Percentiles rank a stretch among this genome's conserved stretches.
These are phyloP conservation scores for Mythimna pallens DNA, from an alignment of 2,888 invertebrate species.

Conservation along the genomic window DNA sequence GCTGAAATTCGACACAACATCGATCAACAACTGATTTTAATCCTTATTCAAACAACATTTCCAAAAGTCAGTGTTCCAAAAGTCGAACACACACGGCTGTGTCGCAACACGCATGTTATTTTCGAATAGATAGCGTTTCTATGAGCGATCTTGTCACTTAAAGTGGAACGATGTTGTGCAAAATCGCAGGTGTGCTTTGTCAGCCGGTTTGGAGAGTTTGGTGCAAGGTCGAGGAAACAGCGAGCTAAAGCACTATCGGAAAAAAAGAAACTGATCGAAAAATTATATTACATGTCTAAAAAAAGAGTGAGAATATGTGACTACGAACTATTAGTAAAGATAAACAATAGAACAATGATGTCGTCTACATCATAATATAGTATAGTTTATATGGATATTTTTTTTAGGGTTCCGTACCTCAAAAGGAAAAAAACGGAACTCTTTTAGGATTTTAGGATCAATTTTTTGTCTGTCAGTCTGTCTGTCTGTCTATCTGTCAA, in stretches of 20 bases:
- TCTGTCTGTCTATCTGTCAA: no score
- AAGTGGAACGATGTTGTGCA: conserved; percentile 67
- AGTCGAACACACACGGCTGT: conserved; percentile 22
- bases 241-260: background rate
- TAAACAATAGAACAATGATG: no score
- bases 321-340: no score
- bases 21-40: conserved; percentile 34
- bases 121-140: conserved; percentile 64
- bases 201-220: conserved; percentile 54
- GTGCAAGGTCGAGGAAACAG: conserved; percentile 8
- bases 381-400: no score
- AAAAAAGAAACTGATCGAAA: no score
- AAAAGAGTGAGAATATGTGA: no score
- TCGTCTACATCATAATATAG: no score
- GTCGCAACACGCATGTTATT: conserved; percentile 64
- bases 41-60: conserved; percentile 33
- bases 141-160: conserved; percentile 64
- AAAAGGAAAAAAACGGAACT: no score
- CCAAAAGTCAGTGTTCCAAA: conserved; percentile 2
- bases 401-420: no score
- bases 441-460: no score
- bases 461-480: no score
- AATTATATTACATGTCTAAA: no score
- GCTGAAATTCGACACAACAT: conserved; percentile 24
- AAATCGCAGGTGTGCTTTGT: conserved; percentile 64